A percentile compares a stretch with the other conserved stretches of the same genome.
phyloP scores from a whole-genome alignment of 2,888 invertebrate species.

The Pollenia griseotomentosa region DNA sequence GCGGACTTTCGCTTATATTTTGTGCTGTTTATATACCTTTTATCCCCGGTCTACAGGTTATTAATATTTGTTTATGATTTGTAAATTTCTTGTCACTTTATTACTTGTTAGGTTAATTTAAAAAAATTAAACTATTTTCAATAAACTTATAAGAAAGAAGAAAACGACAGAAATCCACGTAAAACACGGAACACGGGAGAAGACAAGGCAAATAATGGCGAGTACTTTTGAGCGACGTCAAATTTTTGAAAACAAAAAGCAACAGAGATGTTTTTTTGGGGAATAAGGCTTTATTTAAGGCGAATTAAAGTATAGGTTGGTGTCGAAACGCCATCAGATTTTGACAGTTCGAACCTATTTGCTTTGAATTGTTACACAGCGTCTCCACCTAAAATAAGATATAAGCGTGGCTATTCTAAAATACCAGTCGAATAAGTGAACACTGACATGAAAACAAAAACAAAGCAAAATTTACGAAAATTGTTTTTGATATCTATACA shows the following conservation, averaged over 20 bases:
- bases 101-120: constrained; percentile 41
- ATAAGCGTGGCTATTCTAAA: too few relatives aligned
- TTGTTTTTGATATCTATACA: too few relatives aligned
- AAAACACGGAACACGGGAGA: constrained; percentile 74
- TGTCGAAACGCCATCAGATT: too few relatives aligned
- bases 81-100: constrained; percentile 48
- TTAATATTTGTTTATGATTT: constrained; percentile 17
- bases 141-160: constrained; percentile 73
- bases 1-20: constrained; percentile 65
- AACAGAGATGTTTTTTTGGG: constrained; percentile 14
- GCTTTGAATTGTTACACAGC: too few relatives aligned
- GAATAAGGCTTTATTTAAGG: neutral
- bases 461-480: too few relatives aligned
- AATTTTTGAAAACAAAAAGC: neutral
- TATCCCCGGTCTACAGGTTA: constrained; percentile 10
- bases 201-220: constrained; percentile 73
- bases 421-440: too few relatives aligned
- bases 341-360: too few relatives aligned
- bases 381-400: too few relatives aligned
- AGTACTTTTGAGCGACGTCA: constrained; percentile 39
- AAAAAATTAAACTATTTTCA: constrained; percentile 64
- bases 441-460: too few relatives aligned
- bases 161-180: constrained; percentile 73
- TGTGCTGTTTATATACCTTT: constrained; percentile 42
- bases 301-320: too few relatives aligned